Evolutionary conservation across 2,888 invertebrate genomes (phyloP).

Genomic region (Ramazzottius varieornatus): DNA sequence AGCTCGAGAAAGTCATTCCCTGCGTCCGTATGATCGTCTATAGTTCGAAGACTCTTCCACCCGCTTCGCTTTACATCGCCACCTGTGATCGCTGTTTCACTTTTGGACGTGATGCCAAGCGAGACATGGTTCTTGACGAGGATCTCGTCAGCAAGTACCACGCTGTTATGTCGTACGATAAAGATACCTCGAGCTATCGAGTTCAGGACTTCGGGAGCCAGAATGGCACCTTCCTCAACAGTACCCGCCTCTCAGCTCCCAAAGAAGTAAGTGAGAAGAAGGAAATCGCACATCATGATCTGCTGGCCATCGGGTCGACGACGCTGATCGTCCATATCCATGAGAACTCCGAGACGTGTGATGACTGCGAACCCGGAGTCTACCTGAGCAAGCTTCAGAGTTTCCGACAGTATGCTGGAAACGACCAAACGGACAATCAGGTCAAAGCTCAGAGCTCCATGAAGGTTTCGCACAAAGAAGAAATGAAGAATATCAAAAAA

Average conservation of each 20-base stretch:
- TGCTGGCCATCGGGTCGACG: constrained; percentile 35
- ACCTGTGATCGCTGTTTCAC: neutral
- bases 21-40: neutral
- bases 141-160: constrained; percentile 2
- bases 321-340: constrained; percentile 61
- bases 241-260: constrained; percentile 15
- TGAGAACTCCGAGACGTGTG: constrained; percentile 59
- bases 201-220: neutral
- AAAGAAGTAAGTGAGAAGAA: constrained; percentile 38
- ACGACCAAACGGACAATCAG: no score
- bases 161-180: neutral
- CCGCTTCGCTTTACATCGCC: neutral
- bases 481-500: neutral
- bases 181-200: neutral
- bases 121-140: neutral
- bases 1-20: neutral
- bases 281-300: constrained; percentile 39
- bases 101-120: neutral
- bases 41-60: neutral
- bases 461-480: neutral
- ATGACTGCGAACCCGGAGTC: constrained; percentile 66
- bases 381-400: constrained; percentile 12
- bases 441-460: neutral
- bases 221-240: neutral
- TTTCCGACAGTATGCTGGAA: no score